phyloP scores from a whole-genome alignment of 2,113 vertebrate species.

The Cebus imitator region DNA sequence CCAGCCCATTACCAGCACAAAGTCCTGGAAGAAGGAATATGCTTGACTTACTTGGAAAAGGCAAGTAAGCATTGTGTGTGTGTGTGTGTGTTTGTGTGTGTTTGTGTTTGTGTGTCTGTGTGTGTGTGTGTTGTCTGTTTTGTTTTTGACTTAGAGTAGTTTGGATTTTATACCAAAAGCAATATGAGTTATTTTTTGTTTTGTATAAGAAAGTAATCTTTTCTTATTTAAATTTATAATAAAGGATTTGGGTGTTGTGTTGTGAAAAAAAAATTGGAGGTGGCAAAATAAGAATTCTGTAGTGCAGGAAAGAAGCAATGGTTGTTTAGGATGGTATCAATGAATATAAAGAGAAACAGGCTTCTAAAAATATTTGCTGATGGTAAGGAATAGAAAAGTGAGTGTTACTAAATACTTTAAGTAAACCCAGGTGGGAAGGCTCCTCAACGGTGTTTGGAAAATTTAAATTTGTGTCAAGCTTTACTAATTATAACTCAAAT shows the following conservation, averaged over 20 bases:
- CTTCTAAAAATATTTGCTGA: background rate
- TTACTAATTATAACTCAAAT: background rate
- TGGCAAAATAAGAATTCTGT: background rate
- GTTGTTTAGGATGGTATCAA: background rate
- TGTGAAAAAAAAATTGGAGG: background rate
- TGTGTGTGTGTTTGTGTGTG: background rate
- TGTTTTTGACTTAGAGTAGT: background rate
- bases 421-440: background rate
- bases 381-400: background rate
- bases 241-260: background rate
- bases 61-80: background rate
- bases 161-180: background rate
- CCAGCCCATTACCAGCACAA: background rate
- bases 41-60: background rate
- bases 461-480: background rate
- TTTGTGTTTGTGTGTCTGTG: too few species aligned
- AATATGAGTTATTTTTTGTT: background rate
- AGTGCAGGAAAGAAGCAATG: background rate
- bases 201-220: background rate
- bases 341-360: background rate
- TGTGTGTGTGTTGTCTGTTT: background rate
- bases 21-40: background rate
- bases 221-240: background rate
- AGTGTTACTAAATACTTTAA: background rate
- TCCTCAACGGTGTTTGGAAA: background rate